These are phyloP conservation scores for Phylloscopus collybita DNA, from an alignment of 2,797 vertebrate genomes.

Conservation along the genomic window DNA sequence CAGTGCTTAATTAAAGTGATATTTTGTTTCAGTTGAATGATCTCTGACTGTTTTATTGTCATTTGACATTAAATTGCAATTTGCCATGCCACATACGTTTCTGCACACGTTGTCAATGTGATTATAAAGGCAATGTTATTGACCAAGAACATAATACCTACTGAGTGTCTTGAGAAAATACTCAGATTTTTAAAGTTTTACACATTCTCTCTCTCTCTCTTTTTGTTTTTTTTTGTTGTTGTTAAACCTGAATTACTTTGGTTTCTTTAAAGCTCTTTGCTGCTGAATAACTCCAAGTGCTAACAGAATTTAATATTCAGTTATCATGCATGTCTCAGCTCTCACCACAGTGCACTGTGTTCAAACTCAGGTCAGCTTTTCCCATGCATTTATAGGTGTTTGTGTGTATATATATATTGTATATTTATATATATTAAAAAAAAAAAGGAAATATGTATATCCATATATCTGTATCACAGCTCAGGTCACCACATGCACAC, in stretches of 20 bases:
- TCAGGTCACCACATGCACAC: neutral
- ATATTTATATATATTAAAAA: too few relatives aligned
- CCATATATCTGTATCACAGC: fast-evolving
- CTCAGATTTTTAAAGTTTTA: neutral
- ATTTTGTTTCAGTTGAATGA: conserved; percentile 61
- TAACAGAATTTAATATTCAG: conserved; percentile 53
- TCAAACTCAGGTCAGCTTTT: conserved; percentile 7
- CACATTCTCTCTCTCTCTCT: neutral
- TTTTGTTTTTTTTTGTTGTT: neutral
- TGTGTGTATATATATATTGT: fast-evolving
- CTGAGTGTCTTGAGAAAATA: conserved; percentile 33
- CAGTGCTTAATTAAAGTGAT: conserved; percentile 57
- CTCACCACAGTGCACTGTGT: neutral
- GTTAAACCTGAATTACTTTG: neutral
- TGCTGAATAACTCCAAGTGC: conserved; percentile 26
- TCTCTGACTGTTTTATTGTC: conserved; percentile 46
- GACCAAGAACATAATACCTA: conserved; percentile 43
- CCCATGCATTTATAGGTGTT: neutral
- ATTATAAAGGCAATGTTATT: conserved; percentile 43
- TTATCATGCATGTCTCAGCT: conserved; percentile 14
- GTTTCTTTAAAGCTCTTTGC: conserved; percentile 43
- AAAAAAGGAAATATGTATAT: neutral
- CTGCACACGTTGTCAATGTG: conserved; percentile 16
- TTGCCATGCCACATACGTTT: conserved; percentile 20
- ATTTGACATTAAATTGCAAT: conserved; percentile 59